Evolutionary conservation across 2,888 invertebrate genomes (phyloP).

Genomic region (Ormyrus nitidulus): DNA sequence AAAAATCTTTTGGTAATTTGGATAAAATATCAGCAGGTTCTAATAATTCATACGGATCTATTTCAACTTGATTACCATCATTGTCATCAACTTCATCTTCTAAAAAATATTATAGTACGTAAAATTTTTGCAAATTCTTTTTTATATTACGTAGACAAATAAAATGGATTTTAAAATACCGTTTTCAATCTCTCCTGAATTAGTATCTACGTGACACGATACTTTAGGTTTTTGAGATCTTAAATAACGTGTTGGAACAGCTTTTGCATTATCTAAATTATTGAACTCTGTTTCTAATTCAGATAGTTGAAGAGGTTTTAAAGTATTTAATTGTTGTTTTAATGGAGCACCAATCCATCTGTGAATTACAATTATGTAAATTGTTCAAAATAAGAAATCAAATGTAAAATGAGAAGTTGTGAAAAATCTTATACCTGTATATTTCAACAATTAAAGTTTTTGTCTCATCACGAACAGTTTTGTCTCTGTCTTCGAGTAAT

Average conservation of each 20-base stretch:
- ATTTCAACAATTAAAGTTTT: slow-evolving; percentile 94
- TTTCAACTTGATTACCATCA: slow-evolving; percentile 78
- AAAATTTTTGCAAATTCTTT: not conserved
- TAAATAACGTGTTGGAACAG: slow-evolving; percentile 84
- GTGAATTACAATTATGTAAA: not conserved
- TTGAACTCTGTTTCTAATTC: slow-evolving; percentile 94
- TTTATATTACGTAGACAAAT: slow-evolving; percentile 16
- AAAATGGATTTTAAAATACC: slow-evolving; percentile 62
- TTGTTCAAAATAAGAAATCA: no score
- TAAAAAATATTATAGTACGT: slow-evolving; percentile 45
- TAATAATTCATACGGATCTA: slow-evolving; percentile 93
- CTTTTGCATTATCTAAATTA: slow-evolving; percentile 81
- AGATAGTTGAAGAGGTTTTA: slow-evolving; percentile 93
- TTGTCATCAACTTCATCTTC: slow-evolving; percentile 80
- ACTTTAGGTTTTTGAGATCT: slow-evolving; percentile 88
- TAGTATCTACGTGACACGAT: slow-evolving; percentile 77
- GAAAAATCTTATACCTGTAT: slow-evolving; percentile 79
- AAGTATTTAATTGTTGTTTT: slow-evolving; percentile 88
- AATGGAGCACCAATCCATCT: slow-evolving; percentile 91
- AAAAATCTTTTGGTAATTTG: slow-evolving; percentile 96
- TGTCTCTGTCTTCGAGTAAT: slow-evolving; percentile 93
- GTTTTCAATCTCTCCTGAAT: slow-evolving; percentile 77
- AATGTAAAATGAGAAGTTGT: not conserved
- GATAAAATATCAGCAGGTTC: slow-evolving; percentile 95
- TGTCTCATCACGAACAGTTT: slow-evolving; percentile 92